Conservation (phyloP, 1,140 invertebrate species). For the Agrypnia vestita region DNA sequence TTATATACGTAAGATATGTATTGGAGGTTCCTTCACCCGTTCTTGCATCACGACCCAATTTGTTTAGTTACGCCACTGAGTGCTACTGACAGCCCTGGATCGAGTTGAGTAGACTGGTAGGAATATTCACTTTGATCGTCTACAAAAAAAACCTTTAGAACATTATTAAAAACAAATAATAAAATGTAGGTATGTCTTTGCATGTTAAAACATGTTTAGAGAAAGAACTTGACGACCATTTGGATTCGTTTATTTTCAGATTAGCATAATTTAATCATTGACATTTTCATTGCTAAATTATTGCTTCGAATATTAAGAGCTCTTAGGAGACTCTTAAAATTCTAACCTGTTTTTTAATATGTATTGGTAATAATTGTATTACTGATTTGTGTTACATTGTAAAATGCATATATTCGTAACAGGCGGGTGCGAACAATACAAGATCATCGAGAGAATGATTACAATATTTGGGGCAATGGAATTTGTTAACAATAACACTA, state of each 20-base stretch:
- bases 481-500: conserved; percentile 52
- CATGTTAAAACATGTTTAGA: not conserved
- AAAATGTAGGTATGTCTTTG: no score
- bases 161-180: no score
- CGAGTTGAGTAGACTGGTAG: no score
- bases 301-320: not conserved
- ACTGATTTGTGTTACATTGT: conserved; percentile 8
- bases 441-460: conserved; percentile 55
- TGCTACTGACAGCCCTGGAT: no score
- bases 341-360: not conserved
- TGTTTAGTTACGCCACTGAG: no score
- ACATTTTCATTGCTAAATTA: not conserved
- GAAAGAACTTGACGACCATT: not conserved
- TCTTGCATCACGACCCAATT: no score
- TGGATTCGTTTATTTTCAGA: no score
- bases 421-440: conserved; percentile 47
- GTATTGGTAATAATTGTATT: conserved; percentile 21
- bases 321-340: conserved; percentile 3
- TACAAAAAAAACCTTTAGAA: no score
- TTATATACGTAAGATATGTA: no score
- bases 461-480: conserved; percentile 52
- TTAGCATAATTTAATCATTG: not conserved
- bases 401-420: not conserved
- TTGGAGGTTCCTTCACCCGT: no score
- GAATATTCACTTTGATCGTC: no score